Evolutionary conservation across 92 coral and sea anemone species (phyloP).

Genomic region (Porites rus): DNA sequence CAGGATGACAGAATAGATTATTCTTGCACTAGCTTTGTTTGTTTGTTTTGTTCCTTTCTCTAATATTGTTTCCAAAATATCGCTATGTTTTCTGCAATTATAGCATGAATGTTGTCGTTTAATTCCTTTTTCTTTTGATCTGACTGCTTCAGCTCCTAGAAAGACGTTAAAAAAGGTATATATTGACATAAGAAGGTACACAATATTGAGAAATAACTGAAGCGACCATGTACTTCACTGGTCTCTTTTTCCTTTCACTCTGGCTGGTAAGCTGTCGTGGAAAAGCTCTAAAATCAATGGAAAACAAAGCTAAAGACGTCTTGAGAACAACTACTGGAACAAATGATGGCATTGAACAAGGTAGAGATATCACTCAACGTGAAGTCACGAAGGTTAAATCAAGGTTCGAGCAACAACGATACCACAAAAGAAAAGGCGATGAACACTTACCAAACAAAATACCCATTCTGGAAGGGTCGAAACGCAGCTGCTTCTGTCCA

Average conservation of each 20-base stretch:
- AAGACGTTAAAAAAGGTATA: too few relatives aligned
- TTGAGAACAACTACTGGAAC: not conserved
- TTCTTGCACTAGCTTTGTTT: not conserved
- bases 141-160: too few relatives aligned
- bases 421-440: not conserved
- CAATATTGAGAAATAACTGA: not conserved
- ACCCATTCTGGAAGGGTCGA: not conserved
- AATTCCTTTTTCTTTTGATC: too few relatives aligned
- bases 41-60: not conserved
- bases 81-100: too few relatives aligned
- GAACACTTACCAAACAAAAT: not conserved
- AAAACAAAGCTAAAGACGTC: not conserved
- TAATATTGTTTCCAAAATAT: not conserved
- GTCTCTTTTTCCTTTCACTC: not conserved
- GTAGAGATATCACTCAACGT: not conserved
- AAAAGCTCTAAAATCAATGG: not conserved
- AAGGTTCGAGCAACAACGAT: conserved; percentile 1
- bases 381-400: conserved; percentile 7
- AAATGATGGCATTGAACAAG: not conserved
- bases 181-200: not conserved
- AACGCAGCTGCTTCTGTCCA: conserved; percentile 25
- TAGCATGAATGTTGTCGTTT: too few relatives aligned
- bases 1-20: not conserved
- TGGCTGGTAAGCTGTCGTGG: not conserved
- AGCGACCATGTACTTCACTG: not conserved